phyloP scores from a whole-genome alignment of 23 tunicate species.

The Clavelina lepadiformis region DNA sequence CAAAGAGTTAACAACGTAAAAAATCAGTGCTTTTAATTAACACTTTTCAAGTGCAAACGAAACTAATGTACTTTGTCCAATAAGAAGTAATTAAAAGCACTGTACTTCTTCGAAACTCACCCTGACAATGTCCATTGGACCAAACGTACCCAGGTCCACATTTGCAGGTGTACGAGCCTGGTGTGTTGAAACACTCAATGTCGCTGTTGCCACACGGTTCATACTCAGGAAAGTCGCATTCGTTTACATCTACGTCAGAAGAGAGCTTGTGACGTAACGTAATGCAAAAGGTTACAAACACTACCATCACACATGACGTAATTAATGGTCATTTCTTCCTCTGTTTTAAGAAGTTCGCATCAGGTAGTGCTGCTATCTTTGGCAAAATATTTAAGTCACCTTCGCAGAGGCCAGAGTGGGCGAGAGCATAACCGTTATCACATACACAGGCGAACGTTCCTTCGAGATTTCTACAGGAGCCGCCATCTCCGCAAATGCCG shows the following conservation, averaged over 20 bases:
- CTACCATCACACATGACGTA: not conserved
- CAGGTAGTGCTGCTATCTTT: not conserved
- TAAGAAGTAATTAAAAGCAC: not conserved
- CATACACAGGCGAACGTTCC: constrained; percentile 78
- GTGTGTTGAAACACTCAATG: constrained; percentile 36
- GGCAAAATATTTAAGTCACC: constrained; percentile 19
- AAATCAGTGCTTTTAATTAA: no score
- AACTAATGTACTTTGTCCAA: not conserved
- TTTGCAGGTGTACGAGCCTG: constrained; percentile 52
- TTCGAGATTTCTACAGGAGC: constrained; percentile 46
- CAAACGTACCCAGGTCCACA: constrained; percentile 57
- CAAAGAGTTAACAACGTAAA: no score
- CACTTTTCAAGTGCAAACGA: no score
- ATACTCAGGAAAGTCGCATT: constrained; percentile 51
- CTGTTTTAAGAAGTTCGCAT: not conserved
- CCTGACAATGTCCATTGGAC: constrained; percentile 48
- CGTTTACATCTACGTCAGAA: constrained; percentile 71
- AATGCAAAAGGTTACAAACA: no score
- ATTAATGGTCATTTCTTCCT: no score
- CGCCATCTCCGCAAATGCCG: constrained; percentile 75
- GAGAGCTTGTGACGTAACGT: no score
- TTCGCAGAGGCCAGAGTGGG: constrained; percentile 47
- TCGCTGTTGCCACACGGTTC: constrained; percentile 28
- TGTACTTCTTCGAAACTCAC: constrained; percentile 20
- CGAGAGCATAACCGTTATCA: constrained; percentile 43